Evolutionary conservation across 2,888 invertebrate species (phyloP).

Genomic region (Exocentrus adspersus): DNA sequence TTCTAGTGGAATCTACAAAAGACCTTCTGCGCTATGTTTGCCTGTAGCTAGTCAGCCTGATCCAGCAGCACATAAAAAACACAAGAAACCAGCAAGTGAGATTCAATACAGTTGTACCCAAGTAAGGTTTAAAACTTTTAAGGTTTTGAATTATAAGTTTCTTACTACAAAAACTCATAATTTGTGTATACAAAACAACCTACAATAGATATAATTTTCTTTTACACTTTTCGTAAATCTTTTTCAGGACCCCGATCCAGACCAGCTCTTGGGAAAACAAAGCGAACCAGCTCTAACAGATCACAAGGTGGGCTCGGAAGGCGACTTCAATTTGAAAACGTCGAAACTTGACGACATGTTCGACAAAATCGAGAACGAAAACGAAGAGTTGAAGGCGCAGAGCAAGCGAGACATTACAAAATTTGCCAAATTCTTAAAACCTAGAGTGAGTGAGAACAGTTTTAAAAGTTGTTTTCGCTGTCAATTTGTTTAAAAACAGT

Average conservation of each 20-base stretch:
- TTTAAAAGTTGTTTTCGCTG: not conserved
- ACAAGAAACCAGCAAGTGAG: conserved; percentile 33
- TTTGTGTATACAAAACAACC: too few relatives aligned
- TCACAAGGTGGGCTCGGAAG: conserved; percentile 41
- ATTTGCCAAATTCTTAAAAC: conserved; percentile 48
- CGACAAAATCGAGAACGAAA: conserved; percentile 37
- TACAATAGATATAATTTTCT: too few relatives aligned
- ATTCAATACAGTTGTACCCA: not conserved
- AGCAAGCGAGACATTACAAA: conserved; percentile 39
- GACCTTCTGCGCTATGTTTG: conserved; percentile 57
- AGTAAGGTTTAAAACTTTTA: too few relatives aligned
- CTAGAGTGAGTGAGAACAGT: conserved; percentile 40
- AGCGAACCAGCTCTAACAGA: not conserved
- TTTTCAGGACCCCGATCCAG: conserved; percentile 1
- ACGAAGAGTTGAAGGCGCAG: conserved; percentile 16
- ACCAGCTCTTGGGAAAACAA: not conserved
- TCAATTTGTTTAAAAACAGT: not conserved
- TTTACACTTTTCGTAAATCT: too few relatives aligned
- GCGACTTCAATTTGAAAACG: conserved; percentile 40
- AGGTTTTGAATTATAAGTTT: too few relatives aligned
- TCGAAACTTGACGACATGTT: conserved; percentile 39
- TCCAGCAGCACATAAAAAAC: conserved; percentile 48
- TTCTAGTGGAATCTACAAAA: conserved; percentile 50
- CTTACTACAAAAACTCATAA: too few relatives aligned
- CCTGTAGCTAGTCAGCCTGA: conserved; percentile 57